Evolutionary conservation across 1,140 invertebrate species (phyloP), one percentile per base, ranked within the genome.

Genomic region (Chironomus tepperi): DNA sequence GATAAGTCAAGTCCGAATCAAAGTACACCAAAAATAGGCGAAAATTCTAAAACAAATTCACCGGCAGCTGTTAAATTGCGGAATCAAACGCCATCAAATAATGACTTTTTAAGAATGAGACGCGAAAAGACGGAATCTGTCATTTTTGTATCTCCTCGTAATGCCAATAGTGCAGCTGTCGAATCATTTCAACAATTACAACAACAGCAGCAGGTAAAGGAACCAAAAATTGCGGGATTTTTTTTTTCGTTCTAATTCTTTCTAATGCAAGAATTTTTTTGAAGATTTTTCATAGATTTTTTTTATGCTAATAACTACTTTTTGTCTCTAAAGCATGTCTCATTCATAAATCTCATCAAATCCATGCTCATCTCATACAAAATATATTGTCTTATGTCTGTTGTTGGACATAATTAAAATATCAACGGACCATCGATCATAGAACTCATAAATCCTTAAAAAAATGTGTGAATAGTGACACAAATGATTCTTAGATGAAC

Each of bases 41-140:
- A 70, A 70, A 8, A 18, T 65, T 7, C 65, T 67, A 9, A n/a
- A 43, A 3, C 42, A n/a, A 12, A 15, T 15, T 65, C 74, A 42
- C 43, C 74, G 3, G 10, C 74, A 15, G 18, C 64, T 19, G 19
- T 57, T 7, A 42, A 75, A 34, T 15, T 12, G 24, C 21, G 57
- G 79, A 76, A 76, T 42, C 76, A 74, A 73, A 77, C 74, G 64
- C 72, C 75, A 18, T 73, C 74, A 43, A 74, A 76, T 5, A 77
- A n/a, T 74, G 79, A 83, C 78, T 83, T 83, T 77, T 75, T 88
- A 76, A 86, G 87, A 78, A 91, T 90, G 18, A 87, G 92, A 77
- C 85, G 92, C 77, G 91, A 94, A 85, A 93, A 93, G 83, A 93
- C 92, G 78, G 92, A 94, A 83, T 92, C 91, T 74, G 91, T 93